A percentile compares a stretch with the other conserved stretches of the same genome.
Conservation (phyloP, 2,888 invertebrate species). For the Muschampia plurimacula region DNA sequence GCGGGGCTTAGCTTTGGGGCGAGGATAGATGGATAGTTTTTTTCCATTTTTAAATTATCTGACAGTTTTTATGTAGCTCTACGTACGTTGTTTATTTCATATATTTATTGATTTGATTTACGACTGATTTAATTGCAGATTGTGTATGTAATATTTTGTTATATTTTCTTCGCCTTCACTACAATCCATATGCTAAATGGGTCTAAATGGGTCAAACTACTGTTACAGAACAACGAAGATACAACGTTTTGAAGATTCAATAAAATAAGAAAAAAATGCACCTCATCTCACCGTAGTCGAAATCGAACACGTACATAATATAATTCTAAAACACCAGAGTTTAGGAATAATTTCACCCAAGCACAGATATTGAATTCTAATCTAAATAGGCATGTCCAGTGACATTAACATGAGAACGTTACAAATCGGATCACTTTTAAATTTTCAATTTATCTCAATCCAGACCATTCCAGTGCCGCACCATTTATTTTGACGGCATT, state of each 20-base stretch:
- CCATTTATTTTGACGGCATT: slow-evolving; percentile 50
- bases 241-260: not conserved
- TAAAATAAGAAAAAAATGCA: too few species aligned
- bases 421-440: slow-evolving; percentile 37
- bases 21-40: not conserved
- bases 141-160: too few species aligned
- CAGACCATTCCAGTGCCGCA: slow-evolving; percentile 16
- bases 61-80: not conserved
- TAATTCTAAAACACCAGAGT: not conserved
- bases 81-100: too few species aligned
- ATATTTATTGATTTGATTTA: too few species aligned
- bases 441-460: slow-evolving; percentile 38
- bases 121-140: too few species aligned
- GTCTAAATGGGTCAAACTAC: too few species aligned
- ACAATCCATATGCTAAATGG: too few species aligned
- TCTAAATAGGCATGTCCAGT: slow-evolving; percentile 16
- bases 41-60: not conserved
- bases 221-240: too few species aligned
- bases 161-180: too few species aligned
- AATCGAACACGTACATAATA: too few species aligned
- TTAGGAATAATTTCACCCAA: not conserved
- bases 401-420: slow-evolving; percentile 17
- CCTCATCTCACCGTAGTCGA: too few species aligned
- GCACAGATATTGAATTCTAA: not conserved
- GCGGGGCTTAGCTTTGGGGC: not conserved